phyloP scores from a whole-genome alignment of 2,888 invertebrate genomes.

The Cistogaster globosa region DNA sequence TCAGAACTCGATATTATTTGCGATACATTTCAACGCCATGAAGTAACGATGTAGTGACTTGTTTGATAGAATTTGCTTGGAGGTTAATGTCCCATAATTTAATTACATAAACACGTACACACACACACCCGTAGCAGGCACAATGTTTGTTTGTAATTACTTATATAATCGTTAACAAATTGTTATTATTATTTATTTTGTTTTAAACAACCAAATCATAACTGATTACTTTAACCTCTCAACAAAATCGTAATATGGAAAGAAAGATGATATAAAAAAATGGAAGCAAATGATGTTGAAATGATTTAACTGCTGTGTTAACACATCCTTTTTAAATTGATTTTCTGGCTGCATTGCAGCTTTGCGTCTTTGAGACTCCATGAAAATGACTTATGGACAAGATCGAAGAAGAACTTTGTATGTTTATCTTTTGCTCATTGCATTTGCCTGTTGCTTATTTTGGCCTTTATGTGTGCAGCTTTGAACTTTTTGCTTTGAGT shows the following conservation, averaged over 20 bases:
- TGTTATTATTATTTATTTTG: constrained; percentile 32
- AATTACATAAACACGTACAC: too few species aligned
- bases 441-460: constrained; percentile 1
- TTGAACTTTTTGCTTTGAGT: constrained; percentile 42
- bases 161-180: constrained; percentile 28
- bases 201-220: constrained; percentile 42
- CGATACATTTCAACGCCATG: too few species aligned
- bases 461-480: constrained; percentile 14
- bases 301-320: constrained; percentile 65
- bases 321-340: constrained; percentile 69
- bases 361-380: constrained; percentile 36
- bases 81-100: too few species aligned
- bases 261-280: constrained; percentile 17
- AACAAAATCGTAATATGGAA: not conserved
- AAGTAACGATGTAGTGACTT: too few species aligned
- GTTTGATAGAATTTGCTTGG: too few species aligned
- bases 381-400: constrained; percentile 67
- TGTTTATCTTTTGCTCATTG: constrained; percentile 18
- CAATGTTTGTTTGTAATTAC: not conserved
- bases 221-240: constrained; percentile 61
- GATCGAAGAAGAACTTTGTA: constrained; percentile 51
- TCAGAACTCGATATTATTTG: too few species aligned
- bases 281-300: constrained; percentile 48
- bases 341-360: constrained; percentile 44
- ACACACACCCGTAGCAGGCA: not conserved